phyloP scores from a whole-genome alignment of 2,797 vertebrate genomes.

The Amphiprion clarkii region DNA sequence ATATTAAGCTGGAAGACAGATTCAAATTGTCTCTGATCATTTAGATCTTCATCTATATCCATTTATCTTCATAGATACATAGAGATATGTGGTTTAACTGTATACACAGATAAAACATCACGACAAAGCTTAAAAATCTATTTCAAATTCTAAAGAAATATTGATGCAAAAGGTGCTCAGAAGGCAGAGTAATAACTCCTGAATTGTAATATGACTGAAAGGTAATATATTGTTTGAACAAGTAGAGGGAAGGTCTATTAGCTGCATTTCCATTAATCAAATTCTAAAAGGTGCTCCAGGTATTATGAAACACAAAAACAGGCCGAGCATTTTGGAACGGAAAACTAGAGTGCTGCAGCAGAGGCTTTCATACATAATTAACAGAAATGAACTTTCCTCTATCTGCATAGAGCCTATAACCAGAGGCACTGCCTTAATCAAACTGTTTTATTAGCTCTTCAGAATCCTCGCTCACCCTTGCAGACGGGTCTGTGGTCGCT shows the following conservation, averaged over 20 bases:
- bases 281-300: constrained; percentile 75
- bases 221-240: constrained; percentile 72
- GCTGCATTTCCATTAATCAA: constrained; percentile 77
- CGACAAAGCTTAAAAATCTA: constrained; percentile 1
- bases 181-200: constrained; percentile 57
- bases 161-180: constrained; percentile 33
- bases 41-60: background rate
- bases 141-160: constrained; percentile 49
- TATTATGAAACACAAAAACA: constrained; percentile 69
- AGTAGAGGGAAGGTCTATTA: constrained; percentile 67
- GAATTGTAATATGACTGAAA: constrained; percentile 66
- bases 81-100: background rate
- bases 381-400: constrained; percentile 76
- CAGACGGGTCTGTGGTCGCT: constrained; percentile 98
- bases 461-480: constrained; percentile 90
- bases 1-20: background rate
- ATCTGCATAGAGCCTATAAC: constrained; percentile 73
- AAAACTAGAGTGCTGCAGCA: constrained; percentile 60
- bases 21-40: background rate
- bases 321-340: constrained; percentile 50
- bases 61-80: background rate
- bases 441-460: constrained; percentile 76
- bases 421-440: constrained; percentile 80
- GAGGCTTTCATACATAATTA: constrained; percentile 81
- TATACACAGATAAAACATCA: constrained; percentile 5